Evolutionary conservation across 2,797 vertebrate species (phyloP), one percentile per base, ranked within the genome.

Genomic region (Acanthurus lineatus): DNA sequence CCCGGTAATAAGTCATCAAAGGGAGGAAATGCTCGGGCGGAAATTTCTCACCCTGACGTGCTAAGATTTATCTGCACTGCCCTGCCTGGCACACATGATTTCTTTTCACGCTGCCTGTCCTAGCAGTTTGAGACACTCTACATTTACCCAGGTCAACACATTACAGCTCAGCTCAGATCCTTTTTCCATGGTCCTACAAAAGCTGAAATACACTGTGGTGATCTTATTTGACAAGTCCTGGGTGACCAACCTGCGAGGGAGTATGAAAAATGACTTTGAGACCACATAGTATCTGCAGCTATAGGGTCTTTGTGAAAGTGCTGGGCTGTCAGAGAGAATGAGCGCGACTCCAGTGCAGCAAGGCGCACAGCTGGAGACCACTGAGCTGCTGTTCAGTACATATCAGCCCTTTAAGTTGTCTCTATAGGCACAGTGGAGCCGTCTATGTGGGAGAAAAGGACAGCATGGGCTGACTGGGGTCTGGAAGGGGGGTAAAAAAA

Each of bases 181-280:
- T 54, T 77, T 86, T 82, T 78, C 69, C 79, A 80, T 45, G 82
- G 64, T 84, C 68, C 68, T 73, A 63, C 69, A 73, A 57, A 60
- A 73, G 54, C 70, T 80, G 66, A 88, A 87, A 86, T 56, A 77
- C 74, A 62, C 84, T 73, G 83, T 1, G 66, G 61, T 84, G 86
- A 89, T 89, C 77, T 72, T 76, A 92, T 92, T 89, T 86, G 91
- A 93, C 89, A 89, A 88, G 81, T 86, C 82, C 84, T 83, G 89
- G 87, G 81, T 86, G 89, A 90, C 88, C 81, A 79, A 85, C 79
- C 85, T 86, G 85, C 35, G 35, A 85, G 69, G 47, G 70, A 82
- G 85, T 64, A 79, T 82, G 82, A 90, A 84, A 84, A 83, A 88
- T 66, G 22, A 83, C 76, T 84, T 15, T 73, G 83, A 74, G 70